Evolutionary conservation across 2,113 vertebrate species (phyloP).

Genomic region (Rutilus rutilus): DNA sequence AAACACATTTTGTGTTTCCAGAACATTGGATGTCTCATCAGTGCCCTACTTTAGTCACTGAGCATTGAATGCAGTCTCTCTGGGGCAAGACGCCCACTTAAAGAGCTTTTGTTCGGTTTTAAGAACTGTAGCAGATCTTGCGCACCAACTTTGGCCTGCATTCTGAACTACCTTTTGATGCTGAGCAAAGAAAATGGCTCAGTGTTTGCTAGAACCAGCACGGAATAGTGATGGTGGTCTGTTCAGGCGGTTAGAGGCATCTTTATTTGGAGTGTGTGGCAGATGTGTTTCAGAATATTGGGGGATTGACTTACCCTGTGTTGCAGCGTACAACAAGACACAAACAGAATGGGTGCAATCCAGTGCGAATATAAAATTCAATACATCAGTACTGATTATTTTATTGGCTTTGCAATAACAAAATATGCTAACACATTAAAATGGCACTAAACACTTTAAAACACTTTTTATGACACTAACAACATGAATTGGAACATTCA

Average conservation of each 20-base stretch:
- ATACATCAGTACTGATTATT: background rate
- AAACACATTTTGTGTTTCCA: constrained; percentile 27
- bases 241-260: background rate
- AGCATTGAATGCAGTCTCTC: constrained; percentile 45
- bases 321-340: background rate
- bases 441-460: background rate
- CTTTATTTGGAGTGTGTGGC: background rate
- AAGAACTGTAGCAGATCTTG: constrained; percentile 16
- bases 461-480: too few relatives aligned
- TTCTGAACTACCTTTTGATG: background rate
- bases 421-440: background rate
- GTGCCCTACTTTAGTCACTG: constrained; percentile 55
- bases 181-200: background rate
- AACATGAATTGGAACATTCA: background rate
- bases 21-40: constrained; percentile 41
- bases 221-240: constrained; percentile 3
- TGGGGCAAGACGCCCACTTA: constrained; percentile 26
- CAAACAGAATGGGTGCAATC: background rate
- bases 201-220: background rate
- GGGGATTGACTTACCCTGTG: background rate
- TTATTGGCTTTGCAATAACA: background rate
- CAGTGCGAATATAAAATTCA: background rate
- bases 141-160: background rate
- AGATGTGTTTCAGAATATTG: constrained; percentile 2
- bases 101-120: constrained; percentile 35